Evolutionary conservation across 2,888 invertebrate species (phyloP), one percentile per base, ranked within the genome.

Genomic region (Yponomeuta sedellus): DNA sequence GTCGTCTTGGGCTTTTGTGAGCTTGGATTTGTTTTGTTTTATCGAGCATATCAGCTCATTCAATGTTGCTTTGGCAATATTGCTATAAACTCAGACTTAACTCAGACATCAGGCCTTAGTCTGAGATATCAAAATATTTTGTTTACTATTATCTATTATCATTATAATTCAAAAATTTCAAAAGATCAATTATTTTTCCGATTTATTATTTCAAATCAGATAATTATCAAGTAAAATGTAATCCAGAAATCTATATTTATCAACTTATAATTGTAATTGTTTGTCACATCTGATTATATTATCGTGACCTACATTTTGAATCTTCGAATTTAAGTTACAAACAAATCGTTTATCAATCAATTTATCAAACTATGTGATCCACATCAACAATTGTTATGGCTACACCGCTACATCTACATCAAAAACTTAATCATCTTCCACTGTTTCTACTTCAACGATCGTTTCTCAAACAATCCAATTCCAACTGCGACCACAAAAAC

Each of bases 361-460:
- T 16, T 16, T 16, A 34, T 34, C 44, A 52, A 12, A 52, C 44
- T 16, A 34, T 34, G 34, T 8, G 34, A 52, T 52, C 16, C 44
- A 52, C 12, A 16, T 12, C 44, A 52, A 52, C 44, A 52, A 52
- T 52, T 52, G 12, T 16, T 16, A 52, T 16, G 16, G 12, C 44
- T 52, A 52, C 16, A 52, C 44, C 1, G 44, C 12, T 44, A 12
- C 6, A 44, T 44, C 44, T 52, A 52, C 44, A 52, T 52, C 44
- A 52, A 52, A 12, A 59, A 59, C 59, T 20, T 59, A 20, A 58
- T 19, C 20, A 59, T 19, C 25, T 59, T 81, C 78, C 79, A 78
- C 80, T 74, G 76, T 16, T 6, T 52, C 44, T 52, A 12, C 16
- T 12, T 2, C 16, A 52, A 52, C 44, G 16, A 52, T 16, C 12